phyloP scores from a whole-genome alignment of 2,113 vertebrate genomes.

The Urocynchramus pylzowi region DNA sequence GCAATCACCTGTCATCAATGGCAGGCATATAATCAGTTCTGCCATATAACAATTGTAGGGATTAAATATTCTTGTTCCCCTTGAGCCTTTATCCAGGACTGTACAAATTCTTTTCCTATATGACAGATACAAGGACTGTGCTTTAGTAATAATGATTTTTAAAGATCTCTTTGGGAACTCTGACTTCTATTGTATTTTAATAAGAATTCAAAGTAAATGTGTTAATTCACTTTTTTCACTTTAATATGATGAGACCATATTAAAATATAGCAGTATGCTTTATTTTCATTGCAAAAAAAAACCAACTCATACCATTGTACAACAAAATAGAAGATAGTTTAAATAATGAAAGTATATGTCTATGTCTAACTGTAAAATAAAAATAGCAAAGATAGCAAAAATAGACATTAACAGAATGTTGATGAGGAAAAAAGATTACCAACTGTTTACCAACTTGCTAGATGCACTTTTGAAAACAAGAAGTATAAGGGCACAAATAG shows the following conservation, averaged over 20 bases:
- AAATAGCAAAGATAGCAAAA: neutral
- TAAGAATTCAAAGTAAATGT: neutral
- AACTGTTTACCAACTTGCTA: constrained; percentile 13
- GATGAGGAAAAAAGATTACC: neutral
- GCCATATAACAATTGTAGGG: neutral
- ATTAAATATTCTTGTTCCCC: neutral
- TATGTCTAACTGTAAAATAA: neutral
- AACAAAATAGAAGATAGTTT: neutral
- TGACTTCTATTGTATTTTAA: neutral
- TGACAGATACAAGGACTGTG: neutral
- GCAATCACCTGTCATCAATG: neutral
- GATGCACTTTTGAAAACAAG: constrained; percentile 28
- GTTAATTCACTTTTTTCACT: neutral
- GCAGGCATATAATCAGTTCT: neutral
- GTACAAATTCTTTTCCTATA: neutral
- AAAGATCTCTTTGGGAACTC: neutral
- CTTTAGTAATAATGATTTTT: neutral
- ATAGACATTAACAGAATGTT: neutral
- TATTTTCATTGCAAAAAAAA: neutral
- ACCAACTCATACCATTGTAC: neutral
- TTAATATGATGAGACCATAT: neutral
- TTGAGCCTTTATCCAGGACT: neutral
- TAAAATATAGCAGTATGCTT: neutral
- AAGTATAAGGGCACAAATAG: constrained; percentile 1
- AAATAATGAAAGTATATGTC: neutral